A percentile compares a stretch with the other conserved stretches of the same genome.
Conservation (phyloP, 2,113 vertebrate species). For the Nothoprocta perdicaria region DNA sequence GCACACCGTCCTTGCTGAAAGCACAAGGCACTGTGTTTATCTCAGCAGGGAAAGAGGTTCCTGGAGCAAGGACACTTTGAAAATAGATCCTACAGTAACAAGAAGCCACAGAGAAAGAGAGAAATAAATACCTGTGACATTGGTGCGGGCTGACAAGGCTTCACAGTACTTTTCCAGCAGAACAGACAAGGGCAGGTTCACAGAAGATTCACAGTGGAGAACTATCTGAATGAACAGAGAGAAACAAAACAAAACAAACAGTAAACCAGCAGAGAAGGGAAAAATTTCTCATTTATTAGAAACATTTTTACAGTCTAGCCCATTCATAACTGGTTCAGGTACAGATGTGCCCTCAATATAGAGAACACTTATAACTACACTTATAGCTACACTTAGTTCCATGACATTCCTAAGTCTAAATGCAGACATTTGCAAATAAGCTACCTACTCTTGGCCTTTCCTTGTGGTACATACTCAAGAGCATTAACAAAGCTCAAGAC, state of each 20-base stretch:
- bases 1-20: neutral
- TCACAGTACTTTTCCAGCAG: conserved; percentile 78
- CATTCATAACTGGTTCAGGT: neutral
- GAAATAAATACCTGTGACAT: conserved; percentile 76
- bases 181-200: conserved; percentile 60
- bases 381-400: neutral
- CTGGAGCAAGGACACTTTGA: conserved; percentile 32
- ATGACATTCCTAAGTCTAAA: neutral
- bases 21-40: neutral
- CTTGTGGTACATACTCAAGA: neutral
- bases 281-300: neutral
- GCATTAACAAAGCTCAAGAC: neutral
- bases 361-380: neutral
- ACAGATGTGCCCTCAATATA: neutral
- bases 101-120: neutral
- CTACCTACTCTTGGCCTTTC: neutral
- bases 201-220: conserved; percentile 64
- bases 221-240: conserved; percentile 58
- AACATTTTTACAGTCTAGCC: neutral
- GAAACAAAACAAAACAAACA: neutral
- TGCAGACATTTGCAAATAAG: neutral
- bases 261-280: neutral
- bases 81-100: conserved; percentile 30
- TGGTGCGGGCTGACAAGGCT: conserved; percentile 67
- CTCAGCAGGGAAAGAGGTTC: conserved; percentile 2